Conservation (phyloP, 2,888 invertebrate species). For the Strigamia transsilvanica region DNA sequence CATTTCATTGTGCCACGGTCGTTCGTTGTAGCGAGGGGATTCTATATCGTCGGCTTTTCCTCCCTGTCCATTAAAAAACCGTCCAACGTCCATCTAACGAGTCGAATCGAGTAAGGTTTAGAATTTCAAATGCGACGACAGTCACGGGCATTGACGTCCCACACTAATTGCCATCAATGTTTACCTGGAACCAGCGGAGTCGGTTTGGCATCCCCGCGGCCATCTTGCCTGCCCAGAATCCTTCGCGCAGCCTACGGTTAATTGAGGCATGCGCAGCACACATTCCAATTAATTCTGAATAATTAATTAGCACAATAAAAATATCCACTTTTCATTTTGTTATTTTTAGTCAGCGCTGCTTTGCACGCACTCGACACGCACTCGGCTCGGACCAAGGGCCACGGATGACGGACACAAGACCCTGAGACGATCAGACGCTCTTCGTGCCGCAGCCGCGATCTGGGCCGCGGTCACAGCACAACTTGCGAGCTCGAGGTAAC, state of each 20-base stretch:
- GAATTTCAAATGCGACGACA: background rate
- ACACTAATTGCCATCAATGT: constrained; percentile 18
- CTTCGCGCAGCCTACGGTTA: constrained; percentile 40
- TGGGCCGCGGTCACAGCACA: constrained; percentile 42
- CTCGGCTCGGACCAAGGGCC: constrained; percentile 40
- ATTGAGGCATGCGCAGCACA: constrained; percentile 56
- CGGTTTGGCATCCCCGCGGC: constrained; percentile 36
- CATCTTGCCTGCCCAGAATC: constrained; percentile 53
- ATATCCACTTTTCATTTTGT: constrained; percentile 53
- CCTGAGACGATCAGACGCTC: constrained; percentile 6
- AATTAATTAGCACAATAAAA: constrained; percentile 56
- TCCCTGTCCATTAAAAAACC: background rate
- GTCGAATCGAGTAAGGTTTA: constrained; percentile 5
- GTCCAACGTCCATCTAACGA: constrained; percentile 18
- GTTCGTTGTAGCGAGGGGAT: background rate
- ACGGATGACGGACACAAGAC: constrained; percentile 28
- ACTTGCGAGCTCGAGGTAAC: constrained; percentile 37
- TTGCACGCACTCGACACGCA: constrained; percentile 46
- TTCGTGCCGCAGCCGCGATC: constrained; percentile 4
- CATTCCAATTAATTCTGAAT: constrained; percentile 56
- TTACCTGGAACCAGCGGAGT: constrained; percentile 16
- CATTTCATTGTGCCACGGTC: constrained; percentile 9
- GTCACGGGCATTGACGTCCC: constrained; percentile 10
- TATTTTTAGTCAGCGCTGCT: constrained; percentile 42
- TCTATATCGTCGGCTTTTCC: background rate